Conservation (phyloP, 53 echinoderm and acorn worm species). For the Holothuria scabra region DNA sequence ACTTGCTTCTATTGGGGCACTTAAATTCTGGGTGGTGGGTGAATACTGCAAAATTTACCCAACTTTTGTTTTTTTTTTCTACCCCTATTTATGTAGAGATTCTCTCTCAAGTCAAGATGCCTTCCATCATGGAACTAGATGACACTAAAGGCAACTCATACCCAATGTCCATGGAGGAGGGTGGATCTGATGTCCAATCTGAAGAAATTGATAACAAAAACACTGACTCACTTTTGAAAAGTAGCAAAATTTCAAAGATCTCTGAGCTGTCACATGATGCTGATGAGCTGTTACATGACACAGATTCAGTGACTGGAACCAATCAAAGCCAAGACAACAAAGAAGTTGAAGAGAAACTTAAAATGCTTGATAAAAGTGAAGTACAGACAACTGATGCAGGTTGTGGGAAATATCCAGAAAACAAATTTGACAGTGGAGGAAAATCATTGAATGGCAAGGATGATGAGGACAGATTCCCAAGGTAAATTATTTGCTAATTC, state of each 20-base stretch:
- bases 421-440: background rate
- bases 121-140: conserved; percentile 52
- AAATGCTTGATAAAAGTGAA: too few species aligned
- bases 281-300: background rate
- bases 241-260: too few species aligned
- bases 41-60: too few species aligned
- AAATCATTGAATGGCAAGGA: conserved; percentile 51
- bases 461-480: conserved; percentile 60
- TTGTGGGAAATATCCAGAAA: background rate
- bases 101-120: conserved; percentile 40
- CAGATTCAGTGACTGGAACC: background rate
- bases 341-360: background rate
- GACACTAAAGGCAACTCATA: conserved; percentile 20
- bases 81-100: background rate
- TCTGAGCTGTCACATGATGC: too few species aligned
- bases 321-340: background rate
- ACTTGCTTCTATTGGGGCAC: too few species aligned
- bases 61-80: too few species aligned
- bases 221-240: too few species aligned
- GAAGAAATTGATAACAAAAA: too few species aligned
- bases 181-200: too few species aligned
- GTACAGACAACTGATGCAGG: too few species aligned
- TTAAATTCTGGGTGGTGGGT: too few species aligned
- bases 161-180: too few species aligned
- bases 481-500: conserved; percentile 29